These are phyloP conservation scores for Muscidifurax raptorellus DNA, from an alignment of 1,140 invertebrate species.

Conservation along the genomic window DNA sequence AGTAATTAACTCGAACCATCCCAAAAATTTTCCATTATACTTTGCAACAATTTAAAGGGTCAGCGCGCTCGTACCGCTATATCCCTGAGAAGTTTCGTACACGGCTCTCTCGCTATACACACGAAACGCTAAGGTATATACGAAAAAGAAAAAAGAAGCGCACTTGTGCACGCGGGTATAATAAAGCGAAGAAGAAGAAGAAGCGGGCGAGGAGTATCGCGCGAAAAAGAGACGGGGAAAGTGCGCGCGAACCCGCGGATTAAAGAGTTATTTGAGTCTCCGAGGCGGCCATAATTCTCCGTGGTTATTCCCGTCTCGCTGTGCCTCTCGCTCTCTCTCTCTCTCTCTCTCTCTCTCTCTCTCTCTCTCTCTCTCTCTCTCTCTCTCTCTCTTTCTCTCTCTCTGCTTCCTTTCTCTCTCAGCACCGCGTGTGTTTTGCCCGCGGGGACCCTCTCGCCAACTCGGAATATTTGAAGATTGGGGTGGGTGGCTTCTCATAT, in stretches of 20 bases:
- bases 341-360: constrained; percentile 49
- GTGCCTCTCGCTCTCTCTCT: constrained; percentile 7
- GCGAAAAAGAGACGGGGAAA: constrained; percentile 22
- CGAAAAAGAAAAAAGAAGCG: constrained; percentile 22
- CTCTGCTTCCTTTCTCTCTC: neutral
- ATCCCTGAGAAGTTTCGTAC: neutral
- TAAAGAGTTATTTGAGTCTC: constrained; percentile 77
- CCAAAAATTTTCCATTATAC: constrained; percentile 48
- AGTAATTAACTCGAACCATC: constrained; percentile 30
- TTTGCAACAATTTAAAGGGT: constrained; percentile 49
- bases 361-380: constrained; percentile 13
- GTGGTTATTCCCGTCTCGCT: constrained; percentile 72
- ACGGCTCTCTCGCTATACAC: neutral
- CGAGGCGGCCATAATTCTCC: constrained; percentile 75
- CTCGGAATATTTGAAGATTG: constrained; percentile 74
- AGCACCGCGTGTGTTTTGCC: neutral
- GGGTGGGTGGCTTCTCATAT: constrained; percentile 69
- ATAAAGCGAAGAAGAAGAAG: constrained; percentile 6
- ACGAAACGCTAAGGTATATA: neutral
- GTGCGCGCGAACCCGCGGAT: constrained; percentile 63
- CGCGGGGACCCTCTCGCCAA: constrained; percentile 57
- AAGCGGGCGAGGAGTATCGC: neutral
- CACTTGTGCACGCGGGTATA: neutral
- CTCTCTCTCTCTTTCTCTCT: constrained; percentile 37
- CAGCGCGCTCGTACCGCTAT: constrained; percentile 52